Conservation (phyloP, 2,113 vertebrate genomes). For the Ciconia boyciana region DNA sequence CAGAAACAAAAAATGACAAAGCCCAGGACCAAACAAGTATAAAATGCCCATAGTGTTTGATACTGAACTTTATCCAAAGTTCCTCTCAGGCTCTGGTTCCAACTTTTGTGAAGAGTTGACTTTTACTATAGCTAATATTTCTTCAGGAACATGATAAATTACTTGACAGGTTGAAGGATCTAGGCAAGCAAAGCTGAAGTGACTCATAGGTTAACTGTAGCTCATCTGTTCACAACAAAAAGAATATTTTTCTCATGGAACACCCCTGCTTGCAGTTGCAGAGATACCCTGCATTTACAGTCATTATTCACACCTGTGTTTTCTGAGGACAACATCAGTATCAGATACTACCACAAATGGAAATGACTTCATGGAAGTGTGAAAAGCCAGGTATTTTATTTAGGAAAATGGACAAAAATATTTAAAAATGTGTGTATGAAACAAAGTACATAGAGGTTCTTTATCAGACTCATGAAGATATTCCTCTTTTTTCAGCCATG, state of each 20-base stretch:
- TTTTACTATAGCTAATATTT: not conserved
- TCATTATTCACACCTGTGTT: rapidly evolving
- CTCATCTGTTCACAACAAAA: not conserved
- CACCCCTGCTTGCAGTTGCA: not conserved
- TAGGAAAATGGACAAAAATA: not conserved
- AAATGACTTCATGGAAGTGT: not conserved
- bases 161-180: not conserved
- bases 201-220: not conserved
- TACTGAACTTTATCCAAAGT: not conserved
- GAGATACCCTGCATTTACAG: not conserved
- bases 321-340: not conserved
- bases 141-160: not conserved
- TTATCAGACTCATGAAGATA: not conserved
- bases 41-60: not conserved
- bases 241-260: not conserved
- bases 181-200: not conserved
- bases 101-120: not conserved
- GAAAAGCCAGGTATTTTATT: not conserved
- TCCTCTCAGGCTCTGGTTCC: not conserved
- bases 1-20: not conserved
- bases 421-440: not conserved
- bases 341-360: not conserved
- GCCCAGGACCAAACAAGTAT: not conserved
- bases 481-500: not conserved
- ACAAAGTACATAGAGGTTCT: not conserved